These are phyloP conservation scores for Idaea dimidiata DNA, from an alignment of 2,888 invertebrate genomes.

Conservation along the genomic window DNA sequence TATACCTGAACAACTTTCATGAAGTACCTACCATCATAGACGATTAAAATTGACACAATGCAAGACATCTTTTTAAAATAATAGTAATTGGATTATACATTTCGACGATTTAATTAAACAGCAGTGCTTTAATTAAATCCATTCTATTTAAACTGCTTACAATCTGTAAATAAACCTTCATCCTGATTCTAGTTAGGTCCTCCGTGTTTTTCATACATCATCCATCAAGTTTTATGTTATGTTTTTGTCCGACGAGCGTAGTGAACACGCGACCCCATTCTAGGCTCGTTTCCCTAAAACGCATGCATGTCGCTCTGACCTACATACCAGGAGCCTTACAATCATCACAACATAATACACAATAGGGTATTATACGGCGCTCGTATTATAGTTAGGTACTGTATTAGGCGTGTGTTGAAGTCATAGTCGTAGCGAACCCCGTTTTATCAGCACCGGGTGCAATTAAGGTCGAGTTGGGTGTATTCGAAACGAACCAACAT, in stretches of 20 bases:
- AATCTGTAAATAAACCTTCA: slow-evolving; percentile 16
- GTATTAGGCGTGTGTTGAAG: slow-evolving; percentile 12
- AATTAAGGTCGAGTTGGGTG: slow-evolving; percentile 22
- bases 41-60: too few relatives aligned
- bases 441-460: slow-evolving; percentile 20
- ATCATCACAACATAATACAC: slow-evolving; percentile 18
- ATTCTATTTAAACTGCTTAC: too few relatives aligned
- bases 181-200: slow-evolving; percentile 22
- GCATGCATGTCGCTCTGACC: slow-evolving; percentile 57
- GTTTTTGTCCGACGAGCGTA: slow-evolving; percentile 41
- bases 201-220: slow-evolving; percentile 22
- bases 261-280: slow-evolving; percentile 52
- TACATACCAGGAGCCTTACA: slow-evolving; percentile 36
- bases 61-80: too few relatives aligned
- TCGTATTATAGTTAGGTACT: neutral
- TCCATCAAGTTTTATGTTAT: slow-evolving; percentile 17
- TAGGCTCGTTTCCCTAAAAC: slow-evolving; percentile 46
- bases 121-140: too few relatives aligned
- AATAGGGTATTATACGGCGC: slow-evolving; percentile 11
- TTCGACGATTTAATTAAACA: too few relatives aligned
- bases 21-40: too few relatives aligned
- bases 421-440: slow-evolving; percentile 10
- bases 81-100: too few relatives aligned
- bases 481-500: slow-evolving; percentile 6
- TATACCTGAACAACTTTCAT: too few relatives aligned